phyloP scores from a whole-genome alignment of 2,113 vertebrate species.

The Chinchilla lanigera region DNA sequence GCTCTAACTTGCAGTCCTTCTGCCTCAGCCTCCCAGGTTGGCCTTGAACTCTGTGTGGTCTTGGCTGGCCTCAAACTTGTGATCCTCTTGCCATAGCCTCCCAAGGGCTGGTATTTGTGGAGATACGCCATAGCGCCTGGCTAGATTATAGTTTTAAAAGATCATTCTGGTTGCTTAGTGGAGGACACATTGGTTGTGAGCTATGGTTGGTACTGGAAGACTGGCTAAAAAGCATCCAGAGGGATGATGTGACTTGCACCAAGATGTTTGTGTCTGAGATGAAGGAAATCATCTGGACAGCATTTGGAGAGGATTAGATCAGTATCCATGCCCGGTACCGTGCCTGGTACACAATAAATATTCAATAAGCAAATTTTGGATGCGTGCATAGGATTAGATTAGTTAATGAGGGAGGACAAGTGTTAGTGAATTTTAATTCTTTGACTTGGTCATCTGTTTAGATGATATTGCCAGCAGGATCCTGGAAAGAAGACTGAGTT shows the following conservation, averaged over 20 bases:
- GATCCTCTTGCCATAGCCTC: background rate
- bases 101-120: background rate
- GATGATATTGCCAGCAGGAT: background rate
- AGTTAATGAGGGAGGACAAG: background rate
- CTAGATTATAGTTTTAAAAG: background rate
- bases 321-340: background rate
- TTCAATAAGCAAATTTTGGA: background rate
- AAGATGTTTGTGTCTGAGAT: background rate
- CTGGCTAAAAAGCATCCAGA: background rate
- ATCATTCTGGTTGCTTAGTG: background rate
- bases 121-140: background rate
- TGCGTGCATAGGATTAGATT: conserved; percentile 2
- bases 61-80: background rate
- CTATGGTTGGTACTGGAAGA: background rate
- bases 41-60: too few species aligned
- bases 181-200: conserved; percentile 11
- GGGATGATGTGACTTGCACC: background rate
- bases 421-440: conserved; percentile 42
- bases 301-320: background rate
- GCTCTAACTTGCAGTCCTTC: background rate
- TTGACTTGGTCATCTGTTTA: background rate
- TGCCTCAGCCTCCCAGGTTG: background rate
- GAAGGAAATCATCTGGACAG: background rate
- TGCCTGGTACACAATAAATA: background rate
- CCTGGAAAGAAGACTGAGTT: background rate